A percentile compares a stretch with the other conserved stretches of the same genome.
Conservation (phyloP, 2,888 invertebrate genomes). For the Hanleya hanleyi region DNA sequence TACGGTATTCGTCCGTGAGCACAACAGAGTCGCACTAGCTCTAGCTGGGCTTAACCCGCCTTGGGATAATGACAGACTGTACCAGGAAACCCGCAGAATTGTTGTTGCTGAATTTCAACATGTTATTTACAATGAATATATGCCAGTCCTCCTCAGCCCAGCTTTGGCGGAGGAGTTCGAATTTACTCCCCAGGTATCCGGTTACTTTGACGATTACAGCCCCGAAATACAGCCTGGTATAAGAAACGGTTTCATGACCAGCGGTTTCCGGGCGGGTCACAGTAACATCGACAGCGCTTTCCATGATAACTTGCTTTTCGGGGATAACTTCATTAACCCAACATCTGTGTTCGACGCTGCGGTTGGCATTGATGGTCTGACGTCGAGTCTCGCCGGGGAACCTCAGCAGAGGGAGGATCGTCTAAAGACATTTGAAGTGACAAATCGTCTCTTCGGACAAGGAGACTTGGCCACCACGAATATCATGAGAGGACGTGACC, state of each 20-base stretch:
- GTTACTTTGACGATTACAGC: background rate
- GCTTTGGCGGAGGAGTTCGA: background rate
- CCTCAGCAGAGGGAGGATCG: background rate
- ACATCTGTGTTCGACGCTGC: background rate
- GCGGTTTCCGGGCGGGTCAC: background rate
- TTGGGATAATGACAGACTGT: background rate
- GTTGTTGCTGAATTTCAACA: background rate
- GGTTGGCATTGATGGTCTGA: background rate
- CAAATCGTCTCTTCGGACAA: background rate
- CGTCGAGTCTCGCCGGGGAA: background rate
- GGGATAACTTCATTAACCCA: background rate
- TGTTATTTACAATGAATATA: background rate
- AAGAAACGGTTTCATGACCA: background rate
- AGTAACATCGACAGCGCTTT: background rate
- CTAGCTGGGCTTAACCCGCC: background rate
- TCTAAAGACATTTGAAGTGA: background rate
- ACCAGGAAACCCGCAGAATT: background rate
- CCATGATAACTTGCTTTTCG: background rate
- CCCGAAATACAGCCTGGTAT: background rate
- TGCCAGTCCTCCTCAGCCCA: background rate
- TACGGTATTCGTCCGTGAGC: background rate
- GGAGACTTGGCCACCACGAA: background rate
- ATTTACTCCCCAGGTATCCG: background rate
- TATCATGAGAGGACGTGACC: background rate
- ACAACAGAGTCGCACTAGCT: background rate